phyloP scores from a whole-genome alignment of 2,797 vertebrate species.

The Chloroceryle inda region DNA sequence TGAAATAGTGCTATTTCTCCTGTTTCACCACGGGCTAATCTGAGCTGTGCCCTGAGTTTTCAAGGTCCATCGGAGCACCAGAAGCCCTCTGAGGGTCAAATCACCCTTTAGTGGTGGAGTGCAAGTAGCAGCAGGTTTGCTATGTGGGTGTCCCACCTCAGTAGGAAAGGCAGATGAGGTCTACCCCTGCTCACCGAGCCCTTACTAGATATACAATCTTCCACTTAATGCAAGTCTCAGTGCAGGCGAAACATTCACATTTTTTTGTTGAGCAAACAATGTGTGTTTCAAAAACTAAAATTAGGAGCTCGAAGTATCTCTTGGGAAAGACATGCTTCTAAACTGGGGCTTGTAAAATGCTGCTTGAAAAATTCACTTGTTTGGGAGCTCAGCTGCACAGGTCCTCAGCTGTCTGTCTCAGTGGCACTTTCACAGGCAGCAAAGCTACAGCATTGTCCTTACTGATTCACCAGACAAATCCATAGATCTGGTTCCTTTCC shows the following conservation, averaged over 20 bases:
- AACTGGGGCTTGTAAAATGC: background rate
- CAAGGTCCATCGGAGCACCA: background rate
- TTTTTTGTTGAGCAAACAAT: background rate
- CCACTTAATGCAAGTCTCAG: background rate
- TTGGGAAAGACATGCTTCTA: background rate
- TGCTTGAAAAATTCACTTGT: background rate
- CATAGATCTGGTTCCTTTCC: background rate
- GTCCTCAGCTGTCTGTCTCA: background rate
- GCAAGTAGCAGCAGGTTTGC: background rate
- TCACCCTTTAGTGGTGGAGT: background rate
- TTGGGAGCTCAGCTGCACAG: background rate
- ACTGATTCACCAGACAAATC: background rate
- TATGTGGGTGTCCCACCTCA: background rate
- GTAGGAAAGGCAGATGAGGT: background rate
- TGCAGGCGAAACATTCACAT: fast-evolving
- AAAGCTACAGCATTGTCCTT: background rate
- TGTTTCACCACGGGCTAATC: background rate
- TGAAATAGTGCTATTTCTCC: background rate
- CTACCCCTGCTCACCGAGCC: background rate
- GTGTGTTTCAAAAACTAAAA: background rate
- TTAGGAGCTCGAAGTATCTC: background rate
- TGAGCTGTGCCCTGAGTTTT: background rate
- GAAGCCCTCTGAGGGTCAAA: background rate
- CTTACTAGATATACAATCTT: background rate
- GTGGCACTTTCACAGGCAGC: background rate